Evolutionary conservation across 2,797 vertebrate species (phyloP).

Genomic region (Scarus forsteni): DNA sequence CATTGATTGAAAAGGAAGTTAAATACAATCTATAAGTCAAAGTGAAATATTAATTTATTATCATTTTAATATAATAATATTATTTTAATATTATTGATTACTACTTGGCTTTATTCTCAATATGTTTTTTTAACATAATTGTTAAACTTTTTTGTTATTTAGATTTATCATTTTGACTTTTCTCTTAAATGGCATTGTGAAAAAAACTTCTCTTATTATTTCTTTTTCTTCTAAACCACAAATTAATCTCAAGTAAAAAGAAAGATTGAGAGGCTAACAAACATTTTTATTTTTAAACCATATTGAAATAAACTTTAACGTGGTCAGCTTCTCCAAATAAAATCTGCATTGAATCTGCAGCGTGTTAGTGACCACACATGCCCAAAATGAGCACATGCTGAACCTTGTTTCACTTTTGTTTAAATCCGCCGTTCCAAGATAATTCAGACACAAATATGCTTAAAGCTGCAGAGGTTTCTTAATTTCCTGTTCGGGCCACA

Average conservation of each 20-base stretch:
- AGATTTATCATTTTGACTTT: too few species aligned
- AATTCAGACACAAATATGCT: conserved; percentile 87
- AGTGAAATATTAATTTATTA: too few species aligned
- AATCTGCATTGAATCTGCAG: conserved; percentile 35
- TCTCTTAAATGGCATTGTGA: too few species aligned
- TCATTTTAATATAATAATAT: too few species aligned
- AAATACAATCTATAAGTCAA: too few species aligned
- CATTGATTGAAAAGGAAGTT: too few species aligned
- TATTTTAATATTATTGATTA: too few species aligned
- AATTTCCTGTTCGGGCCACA: conserved; percentile 89
- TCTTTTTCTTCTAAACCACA: too few species aligned
- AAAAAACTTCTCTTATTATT: too few species aligned
- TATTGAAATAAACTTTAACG: conserved; percentile 30
- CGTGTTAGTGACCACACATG: conserved; percentile 65
- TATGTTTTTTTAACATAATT: too few species aligned
- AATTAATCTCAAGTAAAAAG: neutral
- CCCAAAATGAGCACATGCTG: conserved; percentile 67
- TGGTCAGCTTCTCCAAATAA: conserved; percentile 21
- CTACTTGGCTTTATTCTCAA: too few species aligned
- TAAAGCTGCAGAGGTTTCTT: conserved; percentile 86
- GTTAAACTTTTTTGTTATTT: too few species aligned
- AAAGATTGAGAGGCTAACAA: neutral
- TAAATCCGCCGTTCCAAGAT: conserved; percentile 83
- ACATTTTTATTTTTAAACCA: neutral
- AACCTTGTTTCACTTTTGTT: conserved; percentile 83